phyloP scores from a whole-genome alignment of 2,888 invertebrate genomes.

The Allygus modestus region DNA sequence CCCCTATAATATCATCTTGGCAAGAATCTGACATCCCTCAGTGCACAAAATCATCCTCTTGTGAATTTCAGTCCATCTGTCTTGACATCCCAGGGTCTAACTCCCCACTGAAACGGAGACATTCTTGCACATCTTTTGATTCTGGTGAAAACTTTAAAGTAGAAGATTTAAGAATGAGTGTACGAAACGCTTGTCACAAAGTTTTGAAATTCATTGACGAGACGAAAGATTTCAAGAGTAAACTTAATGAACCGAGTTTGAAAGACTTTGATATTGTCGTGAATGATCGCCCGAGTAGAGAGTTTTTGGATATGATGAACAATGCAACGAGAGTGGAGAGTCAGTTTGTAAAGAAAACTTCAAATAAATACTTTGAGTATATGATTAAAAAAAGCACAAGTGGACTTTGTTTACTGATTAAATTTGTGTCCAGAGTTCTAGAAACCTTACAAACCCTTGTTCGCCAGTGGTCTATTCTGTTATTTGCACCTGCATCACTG shows the following conservation, averaged over 20 bases:
- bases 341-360: constrained; percentile 25
- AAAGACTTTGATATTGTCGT: constrained; percentile 60
- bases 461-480: constrained; percentile 48
- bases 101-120: constrained; percentile 48
- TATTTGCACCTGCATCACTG: constrained; percentile 59
- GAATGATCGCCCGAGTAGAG: constrained; percentile 58
- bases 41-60: constrained; percentile 42
- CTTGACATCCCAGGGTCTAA: constrained; percentile 40
- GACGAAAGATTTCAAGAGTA: constrained; percentile 57
- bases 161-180: constrained; percentile 19
- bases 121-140: background rate
- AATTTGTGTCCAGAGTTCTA: background rate
- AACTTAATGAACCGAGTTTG: constrained; percentile 46
- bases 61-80: constrained; percentile 54
- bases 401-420: constrained; percentile 10
- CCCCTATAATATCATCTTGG: constrained; percentile 14
- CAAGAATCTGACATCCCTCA: constrained; percentile 51
- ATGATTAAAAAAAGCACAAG: constrained; percentile 31
- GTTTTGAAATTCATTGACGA: constrained; percentile 61
- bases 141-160: background rate
- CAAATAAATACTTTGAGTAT: background rate
- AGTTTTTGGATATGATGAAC: constrained; percentile 58
- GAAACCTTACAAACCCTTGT: constrained; percentile 17
- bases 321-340: constrained; percentile 47
- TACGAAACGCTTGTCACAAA: constrained; percentile 53